Conservation (phyloP, 2,888 invertebrate species). For the Eupithecia insigniata region DNA sequence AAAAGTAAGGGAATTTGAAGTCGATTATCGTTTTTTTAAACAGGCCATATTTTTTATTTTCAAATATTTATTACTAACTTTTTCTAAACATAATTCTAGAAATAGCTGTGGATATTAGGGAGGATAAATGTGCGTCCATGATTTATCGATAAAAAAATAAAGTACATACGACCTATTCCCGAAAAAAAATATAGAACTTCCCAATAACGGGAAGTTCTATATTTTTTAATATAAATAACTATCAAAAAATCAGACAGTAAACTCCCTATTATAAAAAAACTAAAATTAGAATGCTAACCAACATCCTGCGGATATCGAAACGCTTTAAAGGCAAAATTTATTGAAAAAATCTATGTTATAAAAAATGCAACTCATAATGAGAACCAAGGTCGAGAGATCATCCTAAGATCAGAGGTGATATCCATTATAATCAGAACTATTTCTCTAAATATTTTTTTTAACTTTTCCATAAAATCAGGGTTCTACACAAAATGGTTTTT, state of each 20-base stretch:
- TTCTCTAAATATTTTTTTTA: too few relatives aligned
- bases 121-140: too few relatives aligned
- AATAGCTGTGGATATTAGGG: too few relatives aligned
- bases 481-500: conserved; percentile 25
- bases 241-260: conserved; percentile 26
- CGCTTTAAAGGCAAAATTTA: conserved; percentile 33
- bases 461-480: conserved; percentile 11
- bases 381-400: conserved; percentile 18
- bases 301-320: conserved; percentile 38
- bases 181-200: background rate
- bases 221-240: too few relatives aligned
- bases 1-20: too few relatives aligned
- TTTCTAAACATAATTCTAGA: too few relatives aligned
- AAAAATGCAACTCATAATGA: conserved; percentile 1
- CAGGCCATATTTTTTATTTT: too few relatives aligned
- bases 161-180: background rate
- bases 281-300: conserved; percentile 36
- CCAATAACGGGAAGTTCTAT: too few relatives aligned
- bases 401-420: conserved; percentile 27
- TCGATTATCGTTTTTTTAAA: too few relatives aligned
- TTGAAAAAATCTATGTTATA: conserved; percentile 26
- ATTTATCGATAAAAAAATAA: too few relatives aligned
- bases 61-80: too few relatives aligned
- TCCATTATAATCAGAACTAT: conserved; percentile 27
- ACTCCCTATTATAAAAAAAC: background rate